Evolutionary conservation across 1,140 invertebrate genomes (phyloP).

Genomic region (Apis dorsata): DNA sequence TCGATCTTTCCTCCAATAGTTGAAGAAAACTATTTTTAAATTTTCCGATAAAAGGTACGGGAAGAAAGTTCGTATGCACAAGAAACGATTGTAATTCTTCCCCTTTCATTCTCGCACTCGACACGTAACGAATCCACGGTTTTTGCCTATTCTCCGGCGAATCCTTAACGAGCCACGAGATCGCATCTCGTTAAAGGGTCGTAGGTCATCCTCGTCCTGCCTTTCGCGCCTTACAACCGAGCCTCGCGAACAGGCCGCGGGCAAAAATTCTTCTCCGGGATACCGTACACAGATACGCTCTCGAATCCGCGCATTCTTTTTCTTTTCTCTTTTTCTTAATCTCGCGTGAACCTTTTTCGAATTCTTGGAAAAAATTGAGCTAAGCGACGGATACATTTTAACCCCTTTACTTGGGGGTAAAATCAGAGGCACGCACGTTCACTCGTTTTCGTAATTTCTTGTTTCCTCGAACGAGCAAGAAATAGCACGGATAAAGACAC

Average conservation of each 20-base stretch:
- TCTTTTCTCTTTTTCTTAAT: too few relatives aligned
- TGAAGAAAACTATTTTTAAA: too few relatives aligned
- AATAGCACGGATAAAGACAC: constrained; percentile 27
- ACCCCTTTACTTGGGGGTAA: neutral
- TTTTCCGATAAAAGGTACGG: too few relatives aligned
- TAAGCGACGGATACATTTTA: too few relatives aligned
- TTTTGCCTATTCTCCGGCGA: constrained; percentile 14
- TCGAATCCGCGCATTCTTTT: too few relatives aligned
- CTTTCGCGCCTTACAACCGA: neutral
- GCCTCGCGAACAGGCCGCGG: neutral
- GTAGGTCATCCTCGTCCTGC: neutral
- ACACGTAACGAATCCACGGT: constrained; percentile 46
- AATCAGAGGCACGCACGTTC: neutral
- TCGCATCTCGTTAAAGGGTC: constrained; percentile 50
- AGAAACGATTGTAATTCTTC: neutral
- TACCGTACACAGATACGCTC: neutral
- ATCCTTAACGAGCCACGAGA: constrained; percentile 44
- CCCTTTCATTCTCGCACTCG: constrained; percentile 19
- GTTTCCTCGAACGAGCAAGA: neutral
- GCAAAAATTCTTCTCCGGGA: neutral
- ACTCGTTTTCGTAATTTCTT: constrained; percentile 7
- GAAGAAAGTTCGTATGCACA: too few relatives aligned
- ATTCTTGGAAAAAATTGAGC: too few relatives aligned
- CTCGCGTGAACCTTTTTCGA: too few relatives aligned
- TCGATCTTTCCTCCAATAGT: too few relatives aligned